Conservation (phyloP, 2,113 vertebrate species). For the Tragelaphus strepsiceros region DNA sequence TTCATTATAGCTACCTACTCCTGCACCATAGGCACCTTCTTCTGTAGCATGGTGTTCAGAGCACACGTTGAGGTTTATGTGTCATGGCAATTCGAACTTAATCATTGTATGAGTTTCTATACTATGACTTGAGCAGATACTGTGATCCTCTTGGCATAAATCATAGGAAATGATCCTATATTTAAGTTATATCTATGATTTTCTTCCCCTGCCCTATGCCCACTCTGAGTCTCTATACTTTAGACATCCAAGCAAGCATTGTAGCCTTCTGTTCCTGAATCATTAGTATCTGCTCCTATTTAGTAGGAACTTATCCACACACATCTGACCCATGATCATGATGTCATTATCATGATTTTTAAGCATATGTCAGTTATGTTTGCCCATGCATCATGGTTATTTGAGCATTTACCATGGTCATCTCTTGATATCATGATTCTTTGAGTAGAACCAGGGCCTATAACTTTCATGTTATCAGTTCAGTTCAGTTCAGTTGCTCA, state of each 20-base stretch:
- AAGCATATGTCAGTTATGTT: not conserved
- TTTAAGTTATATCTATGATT: not conserved
- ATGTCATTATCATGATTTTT: not conserved
- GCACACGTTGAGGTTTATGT: not conserved
- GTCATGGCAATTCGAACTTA: not conserved
- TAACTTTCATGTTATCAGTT: not conserved
- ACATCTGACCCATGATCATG: not conserved
- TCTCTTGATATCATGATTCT: not conserved
- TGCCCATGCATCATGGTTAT: not conserved
- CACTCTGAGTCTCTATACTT: not conserved
- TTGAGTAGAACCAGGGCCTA: not conserved
- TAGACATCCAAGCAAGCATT: not conserved
- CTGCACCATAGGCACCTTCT: not conserved
- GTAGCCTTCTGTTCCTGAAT: not conserved
- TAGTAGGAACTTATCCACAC: not conserved
- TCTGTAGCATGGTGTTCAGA: not conserved
- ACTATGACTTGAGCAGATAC: not conserved
- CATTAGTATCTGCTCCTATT: not conserved
- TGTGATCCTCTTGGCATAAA: not conserved
- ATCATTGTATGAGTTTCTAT: not conserved
- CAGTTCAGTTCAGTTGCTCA: not conserved
- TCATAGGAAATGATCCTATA: not conserved
- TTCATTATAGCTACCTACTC: not conserved
- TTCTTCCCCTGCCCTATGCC: not conserved
- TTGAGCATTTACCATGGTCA: not conserved